Evolutionary conservation across 2,888 invertebrate species (phyloP).

Genomic region (Anoncus sp.): DNA sequence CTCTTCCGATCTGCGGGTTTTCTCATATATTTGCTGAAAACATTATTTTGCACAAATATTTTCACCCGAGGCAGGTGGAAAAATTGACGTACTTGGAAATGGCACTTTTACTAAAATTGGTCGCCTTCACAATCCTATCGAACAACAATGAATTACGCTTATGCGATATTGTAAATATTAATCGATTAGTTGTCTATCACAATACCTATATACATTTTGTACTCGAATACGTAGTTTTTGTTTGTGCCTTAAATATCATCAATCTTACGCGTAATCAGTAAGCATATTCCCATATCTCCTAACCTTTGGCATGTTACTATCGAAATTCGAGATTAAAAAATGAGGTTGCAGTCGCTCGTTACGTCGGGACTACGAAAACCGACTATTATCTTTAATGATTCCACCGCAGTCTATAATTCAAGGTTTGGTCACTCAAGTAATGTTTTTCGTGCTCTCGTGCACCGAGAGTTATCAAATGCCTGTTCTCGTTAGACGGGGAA

Average conservation of each 20-base stretch:
- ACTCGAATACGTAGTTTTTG: not conserved
- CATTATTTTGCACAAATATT: too few species aligned
- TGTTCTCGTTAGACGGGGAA: not conserved
- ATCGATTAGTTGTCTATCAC: too few species aligned
- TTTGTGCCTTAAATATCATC: not conserved
- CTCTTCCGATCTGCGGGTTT: too few species aligned
- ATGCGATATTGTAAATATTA: too few species aligned
- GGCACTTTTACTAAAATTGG: too few species aligned
- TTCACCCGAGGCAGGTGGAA: too few species aligned
- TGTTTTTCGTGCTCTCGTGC: constrained; percentile 3
- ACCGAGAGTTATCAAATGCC: not conserved
- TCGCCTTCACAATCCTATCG: too few species aligned
- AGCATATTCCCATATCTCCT: too few species aligned
- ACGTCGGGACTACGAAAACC: constrained; percentile 32
- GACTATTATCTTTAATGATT: constrained; percentile 47
- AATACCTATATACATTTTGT: too few species aligned
- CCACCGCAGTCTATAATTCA: constrained; percentile 36
- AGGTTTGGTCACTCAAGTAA: constrained; percentile 41
- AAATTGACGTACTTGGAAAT: too few species aligned
- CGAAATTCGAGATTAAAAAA: constrained; percentile 44
- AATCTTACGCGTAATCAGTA: not conserved
- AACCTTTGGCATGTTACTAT: constrained; percentile 26
- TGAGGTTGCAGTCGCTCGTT: constrained; percentile 23
- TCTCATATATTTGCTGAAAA: too few species aligned
- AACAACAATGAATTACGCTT: too few species aligned